phyloP scores from a whole-genome alignment of 2,113 vertebrate species.

The Nycticebus coucang region DNA sequence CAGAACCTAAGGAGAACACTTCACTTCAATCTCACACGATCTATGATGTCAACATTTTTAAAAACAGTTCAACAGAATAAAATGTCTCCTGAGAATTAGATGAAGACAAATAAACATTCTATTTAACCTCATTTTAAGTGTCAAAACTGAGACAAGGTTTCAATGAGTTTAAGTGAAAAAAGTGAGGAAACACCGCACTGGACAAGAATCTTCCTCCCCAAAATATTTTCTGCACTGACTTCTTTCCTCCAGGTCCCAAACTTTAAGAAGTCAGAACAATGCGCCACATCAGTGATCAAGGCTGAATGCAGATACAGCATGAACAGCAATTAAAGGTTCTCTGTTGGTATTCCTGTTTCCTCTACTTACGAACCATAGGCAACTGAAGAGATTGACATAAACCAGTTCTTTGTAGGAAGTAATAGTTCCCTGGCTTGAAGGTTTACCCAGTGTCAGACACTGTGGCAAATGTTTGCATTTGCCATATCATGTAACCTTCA shows the following conservation, averaged over 20 bases:
- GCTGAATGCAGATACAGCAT: neutral
- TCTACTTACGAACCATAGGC: neutral
- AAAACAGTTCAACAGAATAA: neutral
- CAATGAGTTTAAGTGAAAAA: neutral
- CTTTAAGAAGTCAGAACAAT: neutral
- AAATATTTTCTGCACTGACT: neutral
- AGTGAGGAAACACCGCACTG: rapidly evolving
- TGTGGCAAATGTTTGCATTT: neutral
- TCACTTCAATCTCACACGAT: neutral
- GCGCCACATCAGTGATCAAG: rapidly evolving
- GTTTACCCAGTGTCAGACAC: neutral
- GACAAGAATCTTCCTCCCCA: neutral
- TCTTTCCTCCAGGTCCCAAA: neutral
- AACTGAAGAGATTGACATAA: neutral
- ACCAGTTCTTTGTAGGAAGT: neutral
- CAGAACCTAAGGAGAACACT: neutral
- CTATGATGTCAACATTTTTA: rapidly evolving
- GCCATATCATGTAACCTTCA: neutral
- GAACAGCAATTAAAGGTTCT: neutral
- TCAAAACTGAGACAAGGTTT: neutral
- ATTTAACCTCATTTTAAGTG: neutral
- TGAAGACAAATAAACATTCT: neutral
- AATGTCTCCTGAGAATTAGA: neutral
- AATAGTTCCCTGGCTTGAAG: neutral
- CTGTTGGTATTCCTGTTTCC: neutral